Evolutionary conservation across 1,140 invertebrate species (phyloP), one percentile per base, ranked within the genome.

Genomic region (Anadara kagoshimensis): DNA sequence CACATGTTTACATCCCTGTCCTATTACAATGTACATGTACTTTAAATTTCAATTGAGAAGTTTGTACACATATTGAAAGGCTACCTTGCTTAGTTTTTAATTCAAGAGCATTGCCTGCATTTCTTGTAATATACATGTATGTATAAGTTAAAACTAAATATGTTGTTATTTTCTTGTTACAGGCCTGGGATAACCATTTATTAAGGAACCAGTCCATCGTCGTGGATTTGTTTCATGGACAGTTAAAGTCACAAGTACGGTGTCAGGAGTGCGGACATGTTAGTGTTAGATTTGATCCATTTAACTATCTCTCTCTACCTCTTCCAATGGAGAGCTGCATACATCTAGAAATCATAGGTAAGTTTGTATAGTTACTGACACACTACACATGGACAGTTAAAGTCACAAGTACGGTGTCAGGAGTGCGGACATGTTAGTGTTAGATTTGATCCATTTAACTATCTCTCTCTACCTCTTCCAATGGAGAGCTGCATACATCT

Each of bases 161-260:
- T n/a, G n/a, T n/a, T n/a, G n/a, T n/a, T n/a, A n/a, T n/a, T n/a
- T n/a, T n/a, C n/a, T n/a, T n/a, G n/a, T n/a, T n/a, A 2, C 78
- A 92, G 90, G 95, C 95, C 26, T 97, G 95, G 95, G 92, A 93
- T 54, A 94, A 94, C 85, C 94, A 96, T 88, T 90, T 94, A 62
- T 88, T 93, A 5, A 90, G 95, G 66, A 96, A 92, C 90, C 92
- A 93, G 86, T 96, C 95, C 5, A 94, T 97, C 65, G 93, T 97
- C 63, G 95, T 95, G 41, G 96, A 97, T 88, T 89, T 96, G 56
- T 97, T 97, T 89, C 95, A 96, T 89, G 96, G 96, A 0, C 95
- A 96, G 87, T 90, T 97, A 0, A 96, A 96, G 90, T 96, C 95
- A 4, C 93, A 94, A 87, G 85, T 89, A 58, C 93, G 94, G 43